Evolutionary conservation across 2,797 vertebrate genomes (phyloP), one percentile per base, ranked within the genome.

Genomic region (Lithobates pipiens): DNA sequence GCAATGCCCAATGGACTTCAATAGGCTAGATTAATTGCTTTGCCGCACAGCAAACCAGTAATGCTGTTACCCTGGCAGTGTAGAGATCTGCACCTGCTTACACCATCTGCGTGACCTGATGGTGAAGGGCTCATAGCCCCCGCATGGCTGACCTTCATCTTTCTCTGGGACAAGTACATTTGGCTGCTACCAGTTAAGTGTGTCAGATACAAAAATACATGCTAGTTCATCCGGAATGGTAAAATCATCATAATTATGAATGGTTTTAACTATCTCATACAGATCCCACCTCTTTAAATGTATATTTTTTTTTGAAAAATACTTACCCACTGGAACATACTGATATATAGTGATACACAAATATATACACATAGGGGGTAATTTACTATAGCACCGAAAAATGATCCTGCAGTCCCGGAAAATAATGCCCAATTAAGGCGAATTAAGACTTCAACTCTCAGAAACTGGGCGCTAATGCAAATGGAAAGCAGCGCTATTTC

Each of bases 21-120:
- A 75, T 63, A 70, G 71, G 76, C 42, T 83, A 80, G 76, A 83
- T 87, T 83, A 83, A 87, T 87, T 83, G 81, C 77, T 80, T 83
- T 87, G 81, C 76, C 76, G 75, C 46, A 34, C 63, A 87, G 76
- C 70, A 80, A 87, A 87, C 39, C 76, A 87, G 61, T 83, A 83
- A 87, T 84, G 81, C 83, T 87, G 81, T 87, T 87, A 87, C 70
- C 63, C 86, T 83, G 71, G 76, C 81, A 79, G 81, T 34, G 39
- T 61, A n/a, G 42, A 83, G 34, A 69, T 77, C 15, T 83, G 81
- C 86, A 87, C 81, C 86, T 87, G 86, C 81, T 87, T 76, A 25
- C n/a, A 84, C 86, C 86, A 84, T 87, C 86, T 87, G 86, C 36
- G 63, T 87, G 81, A 79, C 86, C 76, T 78, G 70, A 83, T 83